These are phyloP conservation scores for Neolamprologus longior DNA, from an alignment of 2,113 vertebrate genomes.

Conservation along the genomic window DNA sequence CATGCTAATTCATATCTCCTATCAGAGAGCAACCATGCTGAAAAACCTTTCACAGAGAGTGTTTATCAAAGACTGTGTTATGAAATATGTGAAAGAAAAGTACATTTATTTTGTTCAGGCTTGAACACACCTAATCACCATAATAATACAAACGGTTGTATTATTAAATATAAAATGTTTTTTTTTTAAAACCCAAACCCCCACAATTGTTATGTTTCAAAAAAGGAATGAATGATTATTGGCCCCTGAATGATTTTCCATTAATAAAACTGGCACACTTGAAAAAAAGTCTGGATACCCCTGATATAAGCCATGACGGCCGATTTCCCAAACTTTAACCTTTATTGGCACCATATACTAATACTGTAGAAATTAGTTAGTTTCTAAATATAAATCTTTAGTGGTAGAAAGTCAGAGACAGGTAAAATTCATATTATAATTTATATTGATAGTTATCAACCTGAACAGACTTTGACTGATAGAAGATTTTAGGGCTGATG, in stretches of 20 bases:
- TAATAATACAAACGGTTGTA: not conserved
- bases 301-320: not conserved
- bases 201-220: not conserved
- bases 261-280: not conserved
- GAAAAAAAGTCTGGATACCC: not conserved
- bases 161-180: not conserved
- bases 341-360: not conserved
- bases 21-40: not conserved
- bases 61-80: not conserved
- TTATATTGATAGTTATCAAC: not conserved
- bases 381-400: not conserved
- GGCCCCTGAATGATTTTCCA: not conserved
- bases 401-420: not conserved
- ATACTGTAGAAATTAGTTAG: not conserved
- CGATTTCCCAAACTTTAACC: not conserved
- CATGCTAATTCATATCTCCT: not conserved
- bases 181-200: fast-evolving
- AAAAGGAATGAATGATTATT: not conserved
- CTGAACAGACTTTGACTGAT: not conserved
- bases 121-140: not conserved
- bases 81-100: not conserved
- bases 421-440: not conserved
- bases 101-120: not conserved
- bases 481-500: not conserved
- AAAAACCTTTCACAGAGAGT: not conserved